phyloP scores from a whole-genome alignment of 2,113 vertebrate species.

The Fregetta grallaria region DNA sequence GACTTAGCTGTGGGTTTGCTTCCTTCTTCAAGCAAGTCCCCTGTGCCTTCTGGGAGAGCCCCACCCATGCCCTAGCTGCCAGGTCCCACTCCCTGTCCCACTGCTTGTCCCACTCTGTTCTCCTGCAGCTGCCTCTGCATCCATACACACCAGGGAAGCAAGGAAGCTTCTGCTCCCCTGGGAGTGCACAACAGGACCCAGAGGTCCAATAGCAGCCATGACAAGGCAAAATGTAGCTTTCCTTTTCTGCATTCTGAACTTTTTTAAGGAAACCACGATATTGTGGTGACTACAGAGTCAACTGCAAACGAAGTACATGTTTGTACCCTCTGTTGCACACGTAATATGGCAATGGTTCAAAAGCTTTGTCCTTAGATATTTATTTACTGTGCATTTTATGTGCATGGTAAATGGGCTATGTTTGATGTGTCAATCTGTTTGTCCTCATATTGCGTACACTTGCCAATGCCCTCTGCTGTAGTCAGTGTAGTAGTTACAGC shows the following conservation, averaged over 20 bases:
- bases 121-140: neutral
- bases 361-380: neutral
- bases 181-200: neutral
- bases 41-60: neutral
- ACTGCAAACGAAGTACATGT: rapidly evolving
- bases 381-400: neutral
- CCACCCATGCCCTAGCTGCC: neutral
- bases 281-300: neutral
- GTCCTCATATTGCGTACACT: neutral
- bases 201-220: neutral
- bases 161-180: neutral
- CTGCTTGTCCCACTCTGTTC: rapidly evolving
- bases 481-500: neutral
- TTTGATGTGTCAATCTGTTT: neutral
- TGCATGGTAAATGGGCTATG: neutral
- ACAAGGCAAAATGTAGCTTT: neutral
- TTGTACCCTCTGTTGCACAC: neutral
- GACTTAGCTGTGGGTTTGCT: neutral
- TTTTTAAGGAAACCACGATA: neutral
- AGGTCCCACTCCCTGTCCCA: neutral
- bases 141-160: rapidly evolving
- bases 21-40: neutral
- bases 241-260: neutral
- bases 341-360: neutral
- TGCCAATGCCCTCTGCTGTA: neutral